phyloP scores from a whole-genome alignment of 64 coral and sea anemone species.

The Actinia equina region DNA sequence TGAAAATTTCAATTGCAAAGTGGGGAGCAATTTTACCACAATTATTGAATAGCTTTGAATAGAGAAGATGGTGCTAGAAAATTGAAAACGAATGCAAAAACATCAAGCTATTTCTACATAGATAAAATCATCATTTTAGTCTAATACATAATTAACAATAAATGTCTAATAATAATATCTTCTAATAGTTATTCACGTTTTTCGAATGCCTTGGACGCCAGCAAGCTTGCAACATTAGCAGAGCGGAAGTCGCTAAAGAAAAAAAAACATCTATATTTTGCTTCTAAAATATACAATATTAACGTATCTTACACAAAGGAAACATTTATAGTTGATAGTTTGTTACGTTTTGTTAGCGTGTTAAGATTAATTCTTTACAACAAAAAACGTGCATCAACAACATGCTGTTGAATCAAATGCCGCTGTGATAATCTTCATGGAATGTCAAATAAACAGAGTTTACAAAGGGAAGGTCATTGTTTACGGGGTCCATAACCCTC shows the following conservation, averaged over 20 bases:
- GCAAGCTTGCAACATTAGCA: not conserved
- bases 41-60: not conserved
- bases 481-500: not conserved
- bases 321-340: not conserved
- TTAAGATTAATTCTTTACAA: not conserved
- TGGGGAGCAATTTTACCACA: not conserved
- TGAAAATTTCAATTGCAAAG: slow-evolving; percentile 1
- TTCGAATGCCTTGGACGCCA: not conserved
- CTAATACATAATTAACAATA: not conserved
- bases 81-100: not conserved
- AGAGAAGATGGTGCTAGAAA: not conserved
- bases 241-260: not conserved
- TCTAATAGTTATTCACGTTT: not conserved
- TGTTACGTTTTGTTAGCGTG: not conserved
- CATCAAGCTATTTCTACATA: not conserved
- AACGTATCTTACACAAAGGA: not conserved
- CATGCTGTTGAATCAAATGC: not conserved
- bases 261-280: not conserved
- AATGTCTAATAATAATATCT: not conserved
- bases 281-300: not conserved
- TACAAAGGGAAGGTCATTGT: not conserved
- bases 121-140: not conserved
- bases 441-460: not conserved
- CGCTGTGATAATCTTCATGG: not conserved
- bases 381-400: not conserved